A percentile compares a stretch with the other conserved stretches of the same genome.
These are phyloP conservation scores for Acanthornis magna DNA, from an alignment of 2,797 vertebrate genomes.

Conservation along the genomic window DNA sequence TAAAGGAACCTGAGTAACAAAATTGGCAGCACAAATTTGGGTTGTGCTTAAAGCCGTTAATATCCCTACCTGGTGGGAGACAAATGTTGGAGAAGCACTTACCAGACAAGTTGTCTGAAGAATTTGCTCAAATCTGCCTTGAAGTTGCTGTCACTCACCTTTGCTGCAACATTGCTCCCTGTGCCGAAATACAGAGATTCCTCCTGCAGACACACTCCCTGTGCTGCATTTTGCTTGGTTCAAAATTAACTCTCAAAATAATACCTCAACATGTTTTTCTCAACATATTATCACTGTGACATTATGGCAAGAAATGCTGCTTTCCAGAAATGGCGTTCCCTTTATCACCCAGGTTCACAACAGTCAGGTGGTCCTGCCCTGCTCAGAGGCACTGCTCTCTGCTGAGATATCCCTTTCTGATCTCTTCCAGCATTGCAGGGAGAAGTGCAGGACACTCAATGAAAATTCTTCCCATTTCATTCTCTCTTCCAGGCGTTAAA, in stretches of 20 bases:
- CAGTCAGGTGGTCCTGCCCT: background rate
- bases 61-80: background rate
- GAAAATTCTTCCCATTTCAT: background rate
- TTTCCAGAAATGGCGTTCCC: background rate
- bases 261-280: background rate
- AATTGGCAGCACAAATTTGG: background rate
- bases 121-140: background rate
- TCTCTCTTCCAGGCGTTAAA: background rate
- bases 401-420: background rate
- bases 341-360: background rate
- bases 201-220: background rate
- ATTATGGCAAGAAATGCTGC: background rate
- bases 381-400: background rate
- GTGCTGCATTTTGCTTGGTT: background rate
- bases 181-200: accelerated
- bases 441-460: background rate
- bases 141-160: background rate
- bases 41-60: background rate
- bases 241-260: background rate
- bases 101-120: background rate
- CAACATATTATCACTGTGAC: no score
- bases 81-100: background rate
- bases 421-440: background rate
- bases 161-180: background rate
- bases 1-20: background rate